Percentiles rank a stretch among this genome's conserved stretches.
Evolutionary conservation across 2,797 vertebrate genomes (phyloP).

Genomic region (Sus cebifrons): DNA sequence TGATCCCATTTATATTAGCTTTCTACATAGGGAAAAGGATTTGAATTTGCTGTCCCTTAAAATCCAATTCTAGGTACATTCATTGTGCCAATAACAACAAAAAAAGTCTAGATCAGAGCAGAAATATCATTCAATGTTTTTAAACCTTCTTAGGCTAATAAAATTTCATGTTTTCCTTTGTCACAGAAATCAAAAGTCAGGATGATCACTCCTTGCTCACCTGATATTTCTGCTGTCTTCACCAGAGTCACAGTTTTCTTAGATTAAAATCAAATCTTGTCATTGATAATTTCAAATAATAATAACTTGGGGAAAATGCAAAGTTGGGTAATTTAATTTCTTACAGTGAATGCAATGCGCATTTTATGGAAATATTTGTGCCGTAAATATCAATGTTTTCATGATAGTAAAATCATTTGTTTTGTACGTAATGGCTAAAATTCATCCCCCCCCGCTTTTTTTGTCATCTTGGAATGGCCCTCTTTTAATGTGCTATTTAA

Average conservation of each 20-base stretch:
- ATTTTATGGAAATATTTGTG: background rate
- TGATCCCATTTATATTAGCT: background rate
- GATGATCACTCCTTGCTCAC: background rate
- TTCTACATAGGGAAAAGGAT: background rate
- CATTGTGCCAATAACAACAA: background rate
- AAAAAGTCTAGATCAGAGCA: background rate
- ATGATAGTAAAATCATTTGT: background rate
- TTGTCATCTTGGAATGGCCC: background rate
- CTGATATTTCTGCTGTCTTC: slow-evolving; percentile 49
- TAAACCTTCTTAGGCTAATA: background rate
- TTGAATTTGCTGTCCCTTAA: background rate
- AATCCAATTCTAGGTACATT: background rate
- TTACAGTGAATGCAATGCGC: background rate
- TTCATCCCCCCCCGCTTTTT: background rate
- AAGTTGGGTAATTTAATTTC: background rate
- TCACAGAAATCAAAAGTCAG: slow-evolving; percentile 51
- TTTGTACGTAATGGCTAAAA: background rate
- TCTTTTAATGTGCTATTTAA: background rate
- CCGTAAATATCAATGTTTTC: background rate
- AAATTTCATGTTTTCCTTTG: slow-evolving; percentile 22
- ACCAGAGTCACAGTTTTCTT: slow-evolving; percentile 34
- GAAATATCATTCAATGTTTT: background rate
- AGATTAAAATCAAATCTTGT: slow-evolving; percentile 43
- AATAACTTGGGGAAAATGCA: background rate
- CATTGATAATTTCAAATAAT: slow-evolving; percentile 55